These are phyloP conservation scores for Piprites chloris DNA, from an alignment of 2,113 vertebrate genomes.

Conservation along the genomic window DNA sequence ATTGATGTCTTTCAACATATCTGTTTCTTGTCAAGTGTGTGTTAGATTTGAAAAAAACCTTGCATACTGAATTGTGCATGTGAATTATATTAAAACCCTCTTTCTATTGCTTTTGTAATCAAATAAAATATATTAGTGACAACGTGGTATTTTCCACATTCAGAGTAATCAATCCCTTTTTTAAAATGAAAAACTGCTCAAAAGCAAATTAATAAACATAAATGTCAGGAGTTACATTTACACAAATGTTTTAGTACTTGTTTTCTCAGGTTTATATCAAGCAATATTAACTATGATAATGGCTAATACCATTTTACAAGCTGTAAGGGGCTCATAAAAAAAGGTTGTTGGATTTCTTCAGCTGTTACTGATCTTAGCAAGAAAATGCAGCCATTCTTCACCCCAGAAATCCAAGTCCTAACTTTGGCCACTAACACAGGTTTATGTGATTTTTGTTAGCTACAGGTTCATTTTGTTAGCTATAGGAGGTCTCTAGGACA, in stretches of 20 bases:
- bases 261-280: conserved; percentile 46
- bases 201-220: conserved; percentile 50
- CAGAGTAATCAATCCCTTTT: conserved; percentile 45
- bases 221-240: conserved; percentile 45
- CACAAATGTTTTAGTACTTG: conserved; percentile 48
- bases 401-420: not conserved
- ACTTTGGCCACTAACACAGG: not conserved
- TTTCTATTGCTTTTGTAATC: conserved; percentile 42
- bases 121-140: conserved; percentile 60
- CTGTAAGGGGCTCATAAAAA: conserved; percentile 7
- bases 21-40: conserved; percentile 65
- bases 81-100: conserved; percentile 44
- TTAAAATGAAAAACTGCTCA: conserved; percentile 16
- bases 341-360: conserved; percentile 26
- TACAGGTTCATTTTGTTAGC: not conserved
- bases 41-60: conserved; percentile 19
- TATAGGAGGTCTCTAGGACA: not conserved
- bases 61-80: conserved; percentile 30
- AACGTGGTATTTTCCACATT: conserved; percentile 39
- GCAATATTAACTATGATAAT: conserved; percentile 49
- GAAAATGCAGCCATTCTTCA: not conserved
- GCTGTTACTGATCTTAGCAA: conserved; percentile 13
- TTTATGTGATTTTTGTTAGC: not conserved
- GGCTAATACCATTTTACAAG: conserved; percentile 29
- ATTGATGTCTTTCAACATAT: conserved; percentile 74